Evolutionary conservation across 2,797 vertebrate species (phyloP).

Genomic region (Phyllotis vaccarum): DNA sequence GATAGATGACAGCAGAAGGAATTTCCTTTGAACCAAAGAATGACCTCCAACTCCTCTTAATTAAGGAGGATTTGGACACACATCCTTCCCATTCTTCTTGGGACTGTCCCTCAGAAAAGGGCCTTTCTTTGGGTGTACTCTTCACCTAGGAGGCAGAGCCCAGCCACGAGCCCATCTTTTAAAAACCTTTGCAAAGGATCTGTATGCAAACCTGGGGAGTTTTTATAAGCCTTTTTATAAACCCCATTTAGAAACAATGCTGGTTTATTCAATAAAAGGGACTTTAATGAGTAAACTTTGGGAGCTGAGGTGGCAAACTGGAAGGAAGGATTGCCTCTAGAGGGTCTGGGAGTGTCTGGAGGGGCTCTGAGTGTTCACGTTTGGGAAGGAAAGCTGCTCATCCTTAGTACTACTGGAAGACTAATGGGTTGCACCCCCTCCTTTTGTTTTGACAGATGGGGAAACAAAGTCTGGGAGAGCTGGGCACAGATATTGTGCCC

Average conservation of each 20-base stretch:
- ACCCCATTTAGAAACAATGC: constrained; percentile 78
- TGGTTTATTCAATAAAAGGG: constrained; percentile 84
- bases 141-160: not conserved
- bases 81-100: rapidly evolving
- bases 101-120: not conserved
- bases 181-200: constrained; percentile 64
- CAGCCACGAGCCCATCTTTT: no score
- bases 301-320: constrained; percentile 41
- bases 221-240: constrained; percentile 79
- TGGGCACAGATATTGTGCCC: rapidly evolving
- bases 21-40: not conserved
- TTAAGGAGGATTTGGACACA: not conserved
- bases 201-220: constrained; percentile 68
- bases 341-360: rapidly evolving
- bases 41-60: rapidly evolving
- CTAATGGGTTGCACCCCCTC: rapidly evolving
- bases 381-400: not conserved
- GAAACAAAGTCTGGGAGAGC: not conserved
- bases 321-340: constrained; percentile 69
- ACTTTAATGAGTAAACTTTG: constrained; percentile 72
- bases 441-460: not conserved
- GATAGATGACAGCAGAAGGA: rapidly evolving
- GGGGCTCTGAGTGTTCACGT: not conserved
- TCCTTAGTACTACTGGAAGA: rapidly evolving
- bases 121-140: not conserved